A percentile compares a stretch with the other conserved stretches of the same genome.
phyloP scores from a whole-genome alignment of 2,113 vertebrate species.

The Scalopus aquaticus region DNA sequence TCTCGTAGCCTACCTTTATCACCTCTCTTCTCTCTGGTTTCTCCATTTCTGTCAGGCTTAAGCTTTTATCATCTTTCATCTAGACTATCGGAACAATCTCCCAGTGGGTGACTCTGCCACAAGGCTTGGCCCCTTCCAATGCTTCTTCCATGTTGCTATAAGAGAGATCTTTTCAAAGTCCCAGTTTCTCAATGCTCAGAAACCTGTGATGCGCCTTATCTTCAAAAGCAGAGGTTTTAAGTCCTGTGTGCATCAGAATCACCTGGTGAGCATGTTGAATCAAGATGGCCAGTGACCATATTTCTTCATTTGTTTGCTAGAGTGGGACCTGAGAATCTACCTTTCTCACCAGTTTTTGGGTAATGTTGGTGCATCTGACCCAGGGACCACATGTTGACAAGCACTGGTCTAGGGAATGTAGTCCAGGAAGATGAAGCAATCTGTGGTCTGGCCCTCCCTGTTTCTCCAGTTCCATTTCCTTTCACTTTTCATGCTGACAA shows the following conservation, averaged over 20 bases:
- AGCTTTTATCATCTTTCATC: background rate
- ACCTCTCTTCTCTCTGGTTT: background rate
- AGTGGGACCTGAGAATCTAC: background rate
- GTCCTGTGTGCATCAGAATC: background rate
- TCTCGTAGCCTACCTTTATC: no score
- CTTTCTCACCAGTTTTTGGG: background rate
- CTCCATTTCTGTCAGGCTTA: background rate
- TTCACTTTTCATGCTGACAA: slow-evolving; percentile 6
- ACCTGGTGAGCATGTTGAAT: background rate
- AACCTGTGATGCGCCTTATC: background rate
- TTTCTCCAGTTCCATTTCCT: slow-evolving; percentile 23
- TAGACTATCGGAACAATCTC: background rate
- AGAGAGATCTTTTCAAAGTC: background rate
- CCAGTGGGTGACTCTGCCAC: background rate
- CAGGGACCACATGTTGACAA: background rate
- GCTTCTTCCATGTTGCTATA: background rate
- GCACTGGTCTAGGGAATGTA: background rate
- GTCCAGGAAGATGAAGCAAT: background rate
- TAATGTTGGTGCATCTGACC: background rate
- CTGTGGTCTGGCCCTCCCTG: background rate
- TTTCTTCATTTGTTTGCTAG: background rate
- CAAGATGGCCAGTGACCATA: background rate
- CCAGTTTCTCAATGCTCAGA: background rate
- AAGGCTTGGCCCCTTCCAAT: background rate
- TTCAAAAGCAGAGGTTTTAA: background rate